Evolutionary conservation across 2,113 vertebrate species (phyloP).

Genomic region (Columba livia): DNA sequence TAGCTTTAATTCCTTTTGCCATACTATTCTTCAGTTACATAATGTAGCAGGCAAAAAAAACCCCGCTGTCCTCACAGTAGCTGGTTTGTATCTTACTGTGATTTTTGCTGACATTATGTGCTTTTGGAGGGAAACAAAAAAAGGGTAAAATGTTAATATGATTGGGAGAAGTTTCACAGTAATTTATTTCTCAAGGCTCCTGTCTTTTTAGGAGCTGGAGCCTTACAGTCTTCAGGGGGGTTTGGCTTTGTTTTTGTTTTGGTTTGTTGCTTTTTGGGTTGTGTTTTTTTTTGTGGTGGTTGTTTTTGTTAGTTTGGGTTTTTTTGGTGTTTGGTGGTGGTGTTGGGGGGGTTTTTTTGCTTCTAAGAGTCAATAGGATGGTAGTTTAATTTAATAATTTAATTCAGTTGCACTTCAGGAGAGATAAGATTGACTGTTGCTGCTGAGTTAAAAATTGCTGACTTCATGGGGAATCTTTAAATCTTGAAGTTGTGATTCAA

Average conservation of each 20-base stretch:
- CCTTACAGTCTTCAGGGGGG: not conserved
- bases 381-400: not conserved
- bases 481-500: not conserved
- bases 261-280: not conserved
- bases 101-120: not conserved
- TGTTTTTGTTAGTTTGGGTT: no score
- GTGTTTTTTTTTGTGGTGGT: not conserved
- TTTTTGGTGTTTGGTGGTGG: not conserved
- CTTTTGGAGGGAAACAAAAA: not conserved
- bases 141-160: not conserved
- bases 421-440: not conserved
- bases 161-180: not conserved
- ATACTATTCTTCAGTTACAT: not conserved
- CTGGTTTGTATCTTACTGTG: not conserved
- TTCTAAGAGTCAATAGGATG: not conserved
- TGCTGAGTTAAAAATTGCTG: not conserved
- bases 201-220: not conserved
- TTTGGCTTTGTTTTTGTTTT: no score
- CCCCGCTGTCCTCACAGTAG: not conserved
- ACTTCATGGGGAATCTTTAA: not conserved
- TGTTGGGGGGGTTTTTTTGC: not conserved
- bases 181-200: not conserved
- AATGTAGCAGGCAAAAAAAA: not conserved
- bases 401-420: not conserved
- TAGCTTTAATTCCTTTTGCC: not conserved